Evolutionary conservation across 2,797 vertebrate genomes (phyloP).

Genomic region (Synaphobranchus kaupii): DNA sequence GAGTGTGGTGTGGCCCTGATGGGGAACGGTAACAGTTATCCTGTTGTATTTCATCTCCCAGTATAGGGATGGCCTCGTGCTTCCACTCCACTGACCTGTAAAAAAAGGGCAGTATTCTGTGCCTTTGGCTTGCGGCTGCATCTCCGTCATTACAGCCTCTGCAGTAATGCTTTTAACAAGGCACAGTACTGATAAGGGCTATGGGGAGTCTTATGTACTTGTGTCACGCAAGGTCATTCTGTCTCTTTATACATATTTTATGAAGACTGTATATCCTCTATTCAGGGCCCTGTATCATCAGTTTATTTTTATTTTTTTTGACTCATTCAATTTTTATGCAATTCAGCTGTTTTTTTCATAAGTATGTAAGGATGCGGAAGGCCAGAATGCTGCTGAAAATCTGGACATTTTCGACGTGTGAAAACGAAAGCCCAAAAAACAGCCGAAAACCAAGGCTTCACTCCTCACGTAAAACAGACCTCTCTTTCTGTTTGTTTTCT

Average conservation of each 20-base stretch:
- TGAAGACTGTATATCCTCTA: background rate
- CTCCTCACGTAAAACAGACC: constrained; percentile 36
- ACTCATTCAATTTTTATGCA: background rate
- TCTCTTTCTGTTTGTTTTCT: background rate
- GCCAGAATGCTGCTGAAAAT: background rate
- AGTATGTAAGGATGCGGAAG: background rate
- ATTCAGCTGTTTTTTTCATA: background rate
- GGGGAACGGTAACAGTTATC: background rate
- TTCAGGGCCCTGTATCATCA: background rate
- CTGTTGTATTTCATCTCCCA: background rate
- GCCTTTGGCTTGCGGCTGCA: constrained; percentile 16
- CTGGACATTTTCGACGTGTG: background rate
- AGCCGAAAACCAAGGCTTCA: background rate
- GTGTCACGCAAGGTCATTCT: background rate
- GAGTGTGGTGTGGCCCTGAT: background rate
- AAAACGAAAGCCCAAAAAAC: background rate
- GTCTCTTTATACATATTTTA: background rate
- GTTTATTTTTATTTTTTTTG: background rate
- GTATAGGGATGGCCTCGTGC: constrained; percentile 7
- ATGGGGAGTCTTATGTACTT: background rate
- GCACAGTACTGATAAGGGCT: background rate
- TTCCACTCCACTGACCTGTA: constrained; percentile 30
- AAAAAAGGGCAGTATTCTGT: constrained; percentile 27
- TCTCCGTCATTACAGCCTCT: background rate
- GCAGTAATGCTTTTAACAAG: background rate